Percentiles rank a stretch among this genome's conserved stretches.
Evolutionary conservation across 2,113 vertebrate species (phyloP).

Genomic region (Gorsachius goisagi): DNA sequence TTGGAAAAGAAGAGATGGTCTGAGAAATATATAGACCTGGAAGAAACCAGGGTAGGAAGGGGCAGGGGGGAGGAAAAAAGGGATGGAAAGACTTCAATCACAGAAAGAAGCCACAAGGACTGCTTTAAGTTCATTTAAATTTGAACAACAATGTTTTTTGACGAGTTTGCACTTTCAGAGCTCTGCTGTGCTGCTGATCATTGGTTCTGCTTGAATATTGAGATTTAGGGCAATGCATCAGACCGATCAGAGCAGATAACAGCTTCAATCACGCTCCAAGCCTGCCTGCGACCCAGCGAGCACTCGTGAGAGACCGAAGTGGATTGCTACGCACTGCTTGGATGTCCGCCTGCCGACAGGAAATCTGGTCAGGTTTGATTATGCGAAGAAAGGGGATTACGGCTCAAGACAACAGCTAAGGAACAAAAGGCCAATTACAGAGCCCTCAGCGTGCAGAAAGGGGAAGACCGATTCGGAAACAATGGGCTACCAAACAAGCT

Average conservation of each 20-base stretch:
- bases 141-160: background rate
- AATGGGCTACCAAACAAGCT: background rate
- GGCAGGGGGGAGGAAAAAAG: fast-evolving
- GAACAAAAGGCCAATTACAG: constrained; percentile 14
- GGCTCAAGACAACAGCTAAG: background rate
- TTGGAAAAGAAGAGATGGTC: background rate
- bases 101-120: background rate
- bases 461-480: background rate
- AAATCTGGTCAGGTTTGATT: constrained; percentile 16
- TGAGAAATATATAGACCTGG: background rate
- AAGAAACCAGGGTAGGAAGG: background rate
- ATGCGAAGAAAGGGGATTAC: background rate
- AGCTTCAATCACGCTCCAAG: background rate
- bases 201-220: background rate
- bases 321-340: background rate
- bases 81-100: background rate
- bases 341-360: background rate
- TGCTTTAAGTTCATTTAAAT: background rate
- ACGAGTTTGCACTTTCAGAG: background rate
- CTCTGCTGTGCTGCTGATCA: background rate
- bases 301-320: background rate
- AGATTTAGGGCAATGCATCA: background rate
- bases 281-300: background rate
- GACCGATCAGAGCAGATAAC: background rate
- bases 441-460: background rate